These are phyloP conservation scores for Sminthurides bifidus DNA, from an alignment of 1,140 invertebrate genomes.

Conservation along the genomic window DNA sequence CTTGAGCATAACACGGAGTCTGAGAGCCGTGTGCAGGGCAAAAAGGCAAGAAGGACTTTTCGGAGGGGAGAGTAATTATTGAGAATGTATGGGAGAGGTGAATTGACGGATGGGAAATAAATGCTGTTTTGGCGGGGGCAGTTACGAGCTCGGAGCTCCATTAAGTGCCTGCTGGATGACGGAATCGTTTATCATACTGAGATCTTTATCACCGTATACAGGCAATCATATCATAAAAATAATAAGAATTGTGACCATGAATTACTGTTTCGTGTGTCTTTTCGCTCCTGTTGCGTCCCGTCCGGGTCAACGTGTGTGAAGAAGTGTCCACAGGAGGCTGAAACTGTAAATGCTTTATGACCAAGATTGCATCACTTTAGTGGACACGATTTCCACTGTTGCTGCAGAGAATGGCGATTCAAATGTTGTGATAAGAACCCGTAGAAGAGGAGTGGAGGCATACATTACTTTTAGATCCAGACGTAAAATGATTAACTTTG, in stretches of 20 bases:
- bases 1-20: neutral
- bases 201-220: conserved; percentile 14
- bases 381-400: too few species aligned
- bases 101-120: neutral
- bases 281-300: neutral
- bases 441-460: too few species aligned
- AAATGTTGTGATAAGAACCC: too few species aligned
- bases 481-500: too few species aligned
- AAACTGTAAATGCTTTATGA: too few species aligned
- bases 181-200: conserved; percentile 8
- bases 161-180: conserved; percentile 7
- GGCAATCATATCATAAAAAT: conserved; percentile 13
- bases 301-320: too few species aligned
- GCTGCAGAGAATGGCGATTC: too few species aligned
- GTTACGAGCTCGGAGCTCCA: conserved; percentile 5
- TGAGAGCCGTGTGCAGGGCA: neutral
- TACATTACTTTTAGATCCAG: too few species aligned
- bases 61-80: too few species aligned
- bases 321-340: too few species aligned
- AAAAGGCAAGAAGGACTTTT: neutral
- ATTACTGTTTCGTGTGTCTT: conserved; percentile 6
- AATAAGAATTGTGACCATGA: conserved; percentile 4
- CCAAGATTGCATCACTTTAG: too few species aligned
- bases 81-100: neutral
- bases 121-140: neutral